Evolutionary conservation across 1,140 invertebrate species (phyloP), one percentile per base, ranked within the genome.

Genomic region (Hypothenemus hampei): DNA sequence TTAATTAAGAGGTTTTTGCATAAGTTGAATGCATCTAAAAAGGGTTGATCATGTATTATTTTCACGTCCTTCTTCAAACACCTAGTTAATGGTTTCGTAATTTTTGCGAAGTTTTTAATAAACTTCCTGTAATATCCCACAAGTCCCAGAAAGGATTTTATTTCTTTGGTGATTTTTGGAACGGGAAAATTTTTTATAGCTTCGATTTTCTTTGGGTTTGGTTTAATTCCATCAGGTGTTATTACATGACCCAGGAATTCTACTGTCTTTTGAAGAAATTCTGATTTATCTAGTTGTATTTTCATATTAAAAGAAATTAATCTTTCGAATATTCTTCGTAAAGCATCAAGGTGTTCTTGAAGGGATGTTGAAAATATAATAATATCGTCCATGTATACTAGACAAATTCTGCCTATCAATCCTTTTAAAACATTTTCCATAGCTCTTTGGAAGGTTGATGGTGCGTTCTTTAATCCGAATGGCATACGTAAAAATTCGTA

Each of bases 401-500:
- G 36, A 46, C 66, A 67, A 10, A 55, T 57, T 8, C 52, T 45
- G n/a, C 61, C 58, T 56, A 65, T 40, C 7, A 74, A 52, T 4
- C 66, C 66, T 4, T 35, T 58, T 8, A 77, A 64, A 4, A 72
- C 65, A 0, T 31, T 59, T 54, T 77, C 64, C 66, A 77, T 72
- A 7, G 68, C 48, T 40, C 72, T 52, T 62, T 76, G 71, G 60
- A 78, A 76, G 23, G 70, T 73, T 1, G 68, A 60, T 1, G 69
- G 71, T 10, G 72, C 67, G 39, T 68, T 70, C 58, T 69, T 70
- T 33, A 66, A 43, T 8, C 63, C 63, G 19, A 74, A 73, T 11
- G 69, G 68, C 60, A 75, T 65, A 23, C 66, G 44, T 10, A 45
- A 26, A 52, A 64, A 75, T 54, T 73, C 61, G 45, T 67, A 75